Base-by-base conservation (phyloP, 2,888 invertebrate species). In the Emmelina monodactyla region DNA sequence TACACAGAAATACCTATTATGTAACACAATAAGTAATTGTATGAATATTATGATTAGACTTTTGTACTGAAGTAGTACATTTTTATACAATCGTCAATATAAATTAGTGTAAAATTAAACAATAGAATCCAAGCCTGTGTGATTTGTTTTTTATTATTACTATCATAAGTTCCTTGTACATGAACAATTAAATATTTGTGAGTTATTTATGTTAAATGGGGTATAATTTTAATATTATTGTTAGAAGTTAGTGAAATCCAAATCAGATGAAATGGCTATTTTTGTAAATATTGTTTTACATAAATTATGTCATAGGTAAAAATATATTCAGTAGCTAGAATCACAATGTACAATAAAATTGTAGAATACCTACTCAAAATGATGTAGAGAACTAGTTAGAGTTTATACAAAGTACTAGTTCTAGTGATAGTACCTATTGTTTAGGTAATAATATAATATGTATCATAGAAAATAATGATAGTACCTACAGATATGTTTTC, bases 301-400 rank as follows among this genome's bases (percentile, higher is more conserved):
- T 76, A 72, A 73, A 71, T 70, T 73, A 72, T 73, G 67, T 66
- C 63, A 69, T 75, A 73, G 64, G 64, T 66, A 58, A 67, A 63
- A 68, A 60, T 41, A 55, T 73, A 69, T 62, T 70, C 69, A 62
- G 64, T 76, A 73, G 75, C 52, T 76, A 76, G 78, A 29, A 66
- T 75, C 68, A 68, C 63, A 71, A 69, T 78, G 76, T 78, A 79
- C 73, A 76, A 73, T 75, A 64, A 71, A 73, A 75, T 67, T 73
- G 71, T 78, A 76, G 78, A 69, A 48, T 71, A n/a, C n/a, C n/a
- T n/a, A 72, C 59, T 65, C 61, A 61, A 57, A 67, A 66, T 60
- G 55, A 59, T 47, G 67, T 73, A 69, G 68, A 57, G 54, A 76
- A 53, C 50, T 73, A 76, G 67, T 62, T 78, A 78, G 78, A 75